Evolutionary conservation across 2,888 invertebrate species (phyloP), one percentile per base, ranked within the genome.

Genomic region (Mesorhabditis spiculigera): DNA sequence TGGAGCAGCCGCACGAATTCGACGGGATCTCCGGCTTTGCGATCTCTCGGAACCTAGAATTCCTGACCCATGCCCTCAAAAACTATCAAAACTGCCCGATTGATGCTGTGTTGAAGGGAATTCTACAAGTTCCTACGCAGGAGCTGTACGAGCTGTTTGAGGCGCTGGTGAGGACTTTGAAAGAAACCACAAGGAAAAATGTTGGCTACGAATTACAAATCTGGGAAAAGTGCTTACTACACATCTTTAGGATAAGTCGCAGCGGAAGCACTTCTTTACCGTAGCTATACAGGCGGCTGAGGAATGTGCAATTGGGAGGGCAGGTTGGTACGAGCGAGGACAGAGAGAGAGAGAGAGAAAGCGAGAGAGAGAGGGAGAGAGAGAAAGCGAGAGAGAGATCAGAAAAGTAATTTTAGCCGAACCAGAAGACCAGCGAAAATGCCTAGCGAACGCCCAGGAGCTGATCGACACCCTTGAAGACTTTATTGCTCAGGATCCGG

Each of bases 261-360:
- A 50, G n/a, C 58, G 58, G n/a, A n/a, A 50, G 58, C 58, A 50
- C 58, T 50, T 50, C 58, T 50, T 50, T n/a, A 50, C 58, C 10
- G n/a, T 50, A 13, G 8, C 10, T 50, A 13, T 50, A 50, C 10
- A 50, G n/a, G 8, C 58, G 8, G n/a, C n/a, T 50, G 58, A 50
- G n/a, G 58, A 10, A 13, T 13, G 8, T 50, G 58, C n/a, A n/a
- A 50, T 50, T 13, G 8, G 10, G n/a, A 50, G n/a, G n/a, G 8
- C 58, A 50, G 58, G 58, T 50, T 13, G n/a, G n/a, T 50, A 13
- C n/a, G n/a, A 50, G n/a, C 10, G n/a, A 50, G 6, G 6, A 10
- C 13, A 50, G 8, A 10, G 50, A 50, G 3, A 13, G n/a, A 50
- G 8, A n/a, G n/a, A 50, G 58, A 50, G n/a, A 50, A 50, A 13